Base-by-base conservation (phyloP, 2,797 vertebrate genomes). In the Sarcophilus harrisii region DNA sequence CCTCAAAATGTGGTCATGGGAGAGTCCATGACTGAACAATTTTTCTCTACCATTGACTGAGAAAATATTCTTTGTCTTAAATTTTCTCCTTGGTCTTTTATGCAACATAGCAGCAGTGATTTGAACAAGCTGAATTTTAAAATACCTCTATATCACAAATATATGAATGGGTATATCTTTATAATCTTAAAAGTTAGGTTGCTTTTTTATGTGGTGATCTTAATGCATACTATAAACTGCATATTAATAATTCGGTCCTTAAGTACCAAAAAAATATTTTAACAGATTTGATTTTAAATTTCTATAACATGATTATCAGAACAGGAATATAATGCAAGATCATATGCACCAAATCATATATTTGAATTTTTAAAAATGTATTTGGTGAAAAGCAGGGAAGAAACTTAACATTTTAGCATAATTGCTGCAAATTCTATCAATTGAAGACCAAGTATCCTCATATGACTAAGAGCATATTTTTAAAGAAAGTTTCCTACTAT, bases 31-130 rank as follows among this genome's bases (percentile, higher is more conserved):
- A 66, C 62, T 12, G 38, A 52, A 60, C 58, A 60, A 38, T 38
- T 91, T 96, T 81, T 97, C 62, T 96, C 45, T 32, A 45, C 59
- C 94, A 89, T 91, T 95, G 90, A 29, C 91, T 30, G 55, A 94
- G 66, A 95, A 97, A 93, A 62, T 93, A 90, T 73, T 95, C 73
- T 57, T 52, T 95, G 96, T 27, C 92, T 97, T 96, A 95, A 91
- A 94, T 91, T 32, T 30, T 62, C 96, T 94, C 57, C 29, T 57
- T 29, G 62, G 92, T 90, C 95, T 90, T 90, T 59, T 57, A 38
- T 62, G 60, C 52, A 57, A n/a, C 52, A 55, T 90, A 29, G 90
- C 49, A 28, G 45, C 45, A 52, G 52, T 29, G 38, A 92, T 27
- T 11, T 89, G 30, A 96, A 81, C 52, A 45, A 38, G 60, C 52